Percentiles rank a stretch among this genome's conserved stretches.
phyloP scores from a whole-genome alignment of 2,888 invertebrate genomes.

The Lycocerus yunnanus region DNA sequence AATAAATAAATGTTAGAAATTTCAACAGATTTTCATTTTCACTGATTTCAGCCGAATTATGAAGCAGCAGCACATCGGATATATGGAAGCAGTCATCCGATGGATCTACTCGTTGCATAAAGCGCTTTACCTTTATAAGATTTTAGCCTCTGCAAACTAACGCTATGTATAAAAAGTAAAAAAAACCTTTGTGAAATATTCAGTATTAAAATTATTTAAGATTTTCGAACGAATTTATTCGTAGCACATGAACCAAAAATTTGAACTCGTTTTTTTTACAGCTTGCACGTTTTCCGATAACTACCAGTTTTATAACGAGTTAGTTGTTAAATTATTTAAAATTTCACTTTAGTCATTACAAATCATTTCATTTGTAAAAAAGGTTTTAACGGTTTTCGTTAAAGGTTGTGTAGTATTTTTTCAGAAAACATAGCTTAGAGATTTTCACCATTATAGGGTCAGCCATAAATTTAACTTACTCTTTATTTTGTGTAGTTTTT shows the following conservation, averaged over 20 bases:
- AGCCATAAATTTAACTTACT: not conserved
- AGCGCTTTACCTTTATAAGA: conserved; percentile 19
- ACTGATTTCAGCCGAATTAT: conserved; percentile 24
- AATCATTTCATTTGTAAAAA: not conserved
- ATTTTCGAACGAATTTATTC: not conserved
- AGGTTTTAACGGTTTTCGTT: not conserved
- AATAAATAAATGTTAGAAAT: conserved; percentile 7
- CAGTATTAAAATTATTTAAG: not conserved
- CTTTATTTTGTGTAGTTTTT: not conserved
- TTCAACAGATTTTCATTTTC: conserved; percentile 16
- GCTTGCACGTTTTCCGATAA: not conserved
- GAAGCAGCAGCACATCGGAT: conserved; percentile 14
- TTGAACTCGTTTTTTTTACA: not conserved
- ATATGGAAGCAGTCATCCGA: conserved; percentile 20
- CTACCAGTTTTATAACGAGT: not conserved
- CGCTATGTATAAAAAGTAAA: not conserved
- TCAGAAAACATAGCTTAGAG: not conserved
- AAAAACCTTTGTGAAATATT: not conserved
- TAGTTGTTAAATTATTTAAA: not conserved
- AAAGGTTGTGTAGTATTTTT: not conserved
- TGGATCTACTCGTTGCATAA: conserved; percentile 15
- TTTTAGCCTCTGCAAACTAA: not conserved
- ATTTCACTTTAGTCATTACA: not conserved
- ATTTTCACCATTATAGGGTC: not conserved
- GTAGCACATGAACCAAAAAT: not conserved